A percentile compares a stretch with the other conserved stretches of the same genome.
Evolutionary conservation across 1,140 invertebrate species (phyloP).

Genomic region (Brachionus rotundiformis): DNA sequence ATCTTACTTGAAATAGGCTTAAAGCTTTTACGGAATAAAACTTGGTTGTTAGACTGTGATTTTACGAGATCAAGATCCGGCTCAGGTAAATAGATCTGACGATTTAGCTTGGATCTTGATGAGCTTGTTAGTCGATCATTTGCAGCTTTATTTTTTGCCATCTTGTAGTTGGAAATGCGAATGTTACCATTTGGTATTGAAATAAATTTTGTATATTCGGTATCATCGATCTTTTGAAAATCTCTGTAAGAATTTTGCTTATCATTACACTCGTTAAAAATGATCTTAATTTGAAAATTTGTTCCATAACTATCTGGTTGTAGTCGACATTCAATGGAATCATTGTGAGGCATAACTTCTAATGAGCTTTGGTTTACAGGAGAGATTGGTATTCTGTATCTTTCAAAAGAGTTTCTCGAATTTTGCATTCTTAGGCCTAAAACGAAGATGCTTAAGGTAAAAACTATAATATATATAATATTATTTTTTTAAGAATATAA

Average conservation of each 20-base stretch:
- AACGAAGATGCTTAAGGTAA: constrained; percentile 15
- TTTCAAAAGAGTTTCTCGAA: constrained; percentile 26
- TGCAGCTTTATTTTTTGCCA: background rate
- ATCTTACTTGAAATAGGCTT: background rate
- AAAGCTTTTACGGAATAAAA: constrained; percentile 29
- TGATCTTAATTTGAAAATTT: background rate
- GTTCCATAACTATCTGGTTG: background rate
- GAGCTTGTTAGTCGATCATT: background rate
- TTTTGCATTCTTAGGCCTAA: constrained; percentile 17
- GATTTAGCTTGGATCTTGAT: background rate
- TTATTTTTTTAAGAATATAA: too few relatives aligned
- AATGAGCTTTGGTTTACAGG: background rate
- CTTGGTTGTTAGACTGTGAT: background rate
- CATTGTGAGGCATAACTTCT: background rate
- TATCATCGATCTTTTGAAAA: constrained; percentile 1
- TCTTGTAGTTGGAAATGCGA: constrained; percentile 10
- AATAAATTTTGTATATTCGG: background rate
- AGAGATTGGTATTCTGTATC: background rate
- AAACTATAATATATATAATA: too few relatives aligned
- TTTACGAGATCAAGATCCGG: background rate
- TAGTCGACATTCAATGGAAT: background rate
- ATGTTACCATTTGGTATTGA: constrained; percentile 12
- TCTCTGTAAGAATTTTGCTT: background rate
- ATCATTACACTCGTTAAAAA: background rate
- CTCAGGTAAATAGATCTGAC: background rate